Base-by-base conservation (phyloP, 2,888 invertebrate genomes). In the Eristalis intricaria region DNA sequence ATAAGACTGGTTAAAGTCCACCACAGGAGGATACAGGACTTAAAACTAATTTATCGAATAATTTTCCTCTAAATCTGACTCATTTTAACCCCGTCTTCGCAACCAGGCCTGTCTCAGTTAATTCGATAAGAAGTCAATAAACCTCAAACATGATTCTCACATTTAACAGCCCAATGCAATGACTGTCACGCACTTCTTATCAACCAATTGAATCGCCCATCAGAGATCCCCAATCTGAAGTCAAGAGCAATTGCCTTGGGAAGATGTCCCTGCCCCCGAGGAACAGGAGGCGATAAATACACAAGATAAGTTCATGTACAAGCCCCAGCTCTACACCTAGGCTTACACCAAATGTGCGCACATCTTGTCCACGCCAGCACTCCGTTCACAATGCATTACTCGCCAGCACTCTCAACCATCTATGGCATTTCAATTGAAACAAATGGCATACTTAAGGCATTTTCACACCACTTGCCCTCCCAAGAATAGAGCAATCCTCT, bases 391-490 rank as follows among this genome's bases (percentile, higher is more conserved):
- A 50, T 50, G 50, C 50, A 50, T 50, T 19, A 50, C n/a, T 19
- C 50, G 50, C 19, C 50, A 19, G 19, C 50, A 50, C n/a, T 19
- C 50, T 8, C 50, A n/a, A n/a, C 19, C 50, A 50, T 50, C 50
- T 50, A 50, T 19, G 19, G 50, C 50, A 61, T 71, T 65, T 38
- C 74, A 50, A 71, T 61, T 71, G 65, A 50, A 65, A 75, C 65
- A 75, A 74, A 64, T 65, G 35, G 56, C 58, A 8, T 40, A 56
- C 56, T 32, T 65, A 26, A 74, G 75, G 22, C 35, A 75, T 58
- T 65, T 74, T 75, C 75, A 65, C 75, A 66, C 58, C 58, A 66
- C 58, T 66, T 75, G 56, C 75, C 56, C 32, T 38, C 60, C 60
- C 58, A 66, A 56, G 63, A 38, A 19, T 15, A n/a, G n/a, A 15